Evolutionary conservation across 2,888 invertebrate species (phyloP).

Genomic region (Shargacucullia verbasci): DNA sequence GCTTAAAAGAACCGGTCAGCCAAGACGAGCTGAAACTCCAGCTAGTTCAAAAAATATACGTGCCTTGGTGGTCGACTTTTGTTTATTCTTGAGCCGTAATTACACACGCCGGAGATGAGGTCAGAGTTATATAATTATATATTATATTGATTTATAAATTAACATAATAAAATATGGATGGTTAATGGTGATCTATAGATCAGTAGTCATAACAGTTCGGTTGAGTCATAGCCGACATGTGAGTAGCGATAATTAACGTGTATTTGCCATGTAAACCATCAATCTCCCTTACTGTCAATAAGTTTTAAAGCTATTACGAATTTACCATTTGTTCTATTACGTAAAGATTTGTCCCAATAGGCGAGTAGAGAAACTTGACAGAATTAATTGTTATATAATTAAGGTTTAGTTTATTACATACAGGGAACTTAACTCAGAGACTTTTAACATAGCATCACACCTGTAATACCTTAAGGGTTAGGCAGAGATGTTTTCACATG

Average conservation of each 20-base stretch:
- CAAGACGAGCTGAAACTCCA: no score
- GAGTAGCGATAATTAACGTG: not conserved
- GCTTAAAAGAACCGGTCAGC: no score
- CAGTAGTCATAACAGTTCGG: constrained; percentile 14
- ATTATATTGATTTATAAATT: constrained; percentile 32
- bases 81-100: no score
- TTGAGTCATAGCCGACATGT: constrained; percentile 26
- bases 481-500: no score
- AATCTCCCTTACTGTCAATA: constrained; percentile 1
- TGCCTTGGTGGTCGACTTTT: no score
- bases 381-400: constrained; percentile 41
- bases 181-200: constrained; percentile 10
- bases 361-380: constrained; percentile 39
- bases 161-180: constrained; percentile 22
- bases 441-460: no score
- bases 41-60: no score
- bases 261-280: not conserved
- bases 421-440: constrained; percentile 13
- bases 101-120: constrained; percentile 1
- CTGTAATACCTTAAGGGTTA: no score
- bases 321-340: constrained; percentile 22
- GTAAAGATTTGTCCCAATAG: constrained; percentile 27
- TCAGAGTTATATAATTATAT: constrained; percentile 19
- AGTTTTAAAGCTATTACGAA: not conserved
- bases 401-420: constrained; percentile 21